phyloP scores from a whole-genome alignment of 2,888 invertebrate genomes.

The Drosophila subsilvestris region DNA sequence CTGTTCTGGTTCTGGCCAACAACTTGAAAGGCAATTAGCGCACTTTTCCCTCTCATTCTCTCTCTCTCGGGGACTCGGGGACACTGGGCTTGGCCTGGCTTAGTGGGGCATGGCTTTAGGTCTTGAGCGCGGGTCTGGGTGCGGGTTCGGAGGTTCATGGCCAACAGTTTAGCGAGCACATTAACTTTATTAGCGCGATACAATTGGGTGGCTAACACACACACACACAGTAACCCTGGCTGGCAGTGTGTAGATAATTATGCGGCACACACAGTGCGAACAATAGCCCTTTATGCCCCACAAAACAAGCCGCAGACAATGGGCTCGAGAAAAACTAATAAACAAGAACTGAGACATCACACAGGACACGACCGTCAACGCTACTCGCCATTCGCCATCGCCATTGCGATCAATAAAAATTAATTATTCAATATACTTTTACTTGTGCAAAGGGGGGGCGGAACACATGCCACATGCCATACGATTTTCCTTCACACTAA shows the following conservation, averaged over 20 bases:
- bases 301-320: constrained; percentile 50
- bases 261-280: constrained; percentile 57
- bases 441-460: constrained; percentile 8
- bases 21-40: constrained; percentile 79
- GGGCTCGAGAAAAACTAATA: constrained; percentile 67
- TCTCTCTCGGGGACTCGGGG: neutral
- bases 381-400: neutral
- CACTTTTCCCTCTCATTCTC: constrained; percentile 45
- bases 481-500: constrained; percentile 60
- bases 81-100: constrained; percentile 1
- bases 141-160: constrained; percentile 54
- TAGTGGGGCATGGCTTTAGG: constrained; percentile 14
- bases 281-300: constrained; percentile 62
- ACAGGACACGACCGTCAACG: constrained; percentile 12
- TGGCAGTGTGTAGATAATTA: constrained; percentile 52
- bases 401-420: constrained; percentile 78
- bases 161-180: constrained; percentile 66
- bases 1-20: constrained; percentile 37
- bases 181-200: constrained; percentile 74
- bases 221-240: constrained; percentile 5
- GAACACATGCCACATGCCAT: constrained; percentile 50
- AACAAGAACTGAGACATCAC: constrained; percentile 47
- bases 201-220: constrained; percentile 37
- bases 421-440: constrained; percentile 75
- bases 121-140: neutral